A percentile compares a stretch with the other conserved stretches of the same genome.
These are phyloP conservation scores for Acropora yongei DNA, from an alignment of 64 coral and sea anemone species.

Conservation along the genomic window DNA sequence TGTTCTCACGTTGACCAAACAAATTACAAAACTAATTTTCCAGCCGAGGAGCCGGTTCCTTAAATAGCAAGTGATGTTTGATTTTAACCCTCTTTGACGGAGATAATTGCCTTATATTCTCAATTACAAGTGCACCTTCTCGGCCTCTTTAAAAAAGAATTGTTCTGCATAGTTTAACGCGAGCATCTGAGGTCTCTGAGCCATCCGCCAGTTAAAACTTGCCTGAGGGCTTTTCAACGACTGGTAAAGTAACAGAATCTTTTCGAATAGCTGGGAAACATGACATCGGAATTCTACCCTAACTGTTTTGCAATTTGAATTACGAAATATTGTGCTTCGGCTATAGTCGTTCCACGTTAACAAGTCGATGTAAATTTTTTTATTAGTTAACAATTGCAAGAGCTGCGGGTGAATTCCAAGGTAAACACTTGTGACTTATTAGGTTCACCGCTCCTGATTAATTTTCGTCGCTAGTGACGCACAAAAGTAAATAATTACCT, in stretches of 20 bases:
- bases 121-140: neutral
- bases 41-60: neutral
- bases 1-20: neutral
- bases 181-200: neutral
- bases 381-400: too few species aligned
- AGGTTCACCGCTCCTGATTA: neutral
- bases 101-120: slow-evolving; percentile 22
- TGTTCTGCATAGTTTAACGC: neutral
- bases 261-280: neutral
- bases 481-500: neutral
- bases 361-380: neutral
- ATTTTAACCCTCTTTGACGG: neutral
- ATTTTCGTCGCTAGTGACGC: neutral
- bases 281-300: neutral
- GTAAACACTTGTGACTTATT: neutral
- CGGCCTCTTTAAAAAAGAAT: neutral
- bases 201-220: neutral
- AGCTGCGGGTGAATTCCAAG: neutral
- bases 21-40: slow-evolving; percentile 11
- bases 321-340: neutral
- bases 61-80: slow-evolving; percentile 5
- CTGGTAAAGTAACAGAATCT: neutral
- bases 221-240: neutral
- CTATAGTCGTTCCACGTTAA: neutral
- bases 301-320: neutral